Percentiles rank a stretch among this genome's conserved stretches.
These are phyloP conservation scores for Xiphorhynchus elegans DNA, from an alignment of 2,113 vertebrate genomes.

Conservation along the genomic window DNA sequence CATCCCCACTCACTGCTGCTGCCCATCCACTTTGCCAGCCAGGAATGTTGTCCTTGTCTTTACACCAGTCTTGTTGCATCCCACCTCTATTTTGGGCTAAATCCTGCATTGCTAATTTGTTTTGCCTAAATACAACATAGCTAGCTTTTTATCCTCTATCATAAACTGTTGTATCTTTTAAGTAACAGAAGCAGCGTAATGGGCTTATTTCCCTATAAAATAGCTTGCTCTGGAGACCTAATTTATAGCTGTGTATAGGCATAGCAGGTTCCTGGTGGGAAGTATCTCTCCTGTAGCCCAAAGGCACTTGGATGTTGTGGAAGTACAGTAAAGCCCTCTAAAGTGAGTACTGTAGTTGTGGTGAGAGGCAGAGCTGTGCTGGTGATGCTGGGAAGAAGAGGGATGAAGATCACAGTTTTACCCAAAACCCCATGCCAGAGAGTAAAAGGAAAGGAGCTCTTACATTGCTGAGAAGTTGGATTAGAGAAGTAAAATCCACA, in stretches of 20 bases:
- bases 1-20: neutral
- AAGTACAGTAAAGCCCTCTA: neutral
- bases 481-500: neutral
- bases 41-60: neutral
- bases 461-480: neutral
- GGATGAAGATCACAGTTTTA: fast-evolving
- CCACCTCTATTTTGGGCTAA: neutral
- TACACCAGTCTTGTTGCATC: neutral
- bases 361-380: neutral
- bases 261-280: neutral
- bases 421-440: neutral
- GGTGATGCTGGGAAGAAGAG: neutral
- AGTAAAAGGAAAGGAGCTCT: neutral
- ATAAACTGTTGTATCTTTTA: neutral
- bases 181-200: neutral
- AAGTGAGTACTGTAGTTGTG: neutral
- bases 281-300: neutral
- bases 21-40: neutral
- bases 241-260: neutral
- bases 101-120: neutral
- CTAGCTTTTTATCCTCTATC: neutral
- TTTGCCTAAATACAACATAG: neutral
- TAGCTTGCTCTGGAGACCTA: neutral
- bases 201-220: neutral
- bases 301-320: neutral